Evolutionary conservation across 2,113 vertebrate genomes (phyloP).

Genomic region (Catharus minimus): DNA sequence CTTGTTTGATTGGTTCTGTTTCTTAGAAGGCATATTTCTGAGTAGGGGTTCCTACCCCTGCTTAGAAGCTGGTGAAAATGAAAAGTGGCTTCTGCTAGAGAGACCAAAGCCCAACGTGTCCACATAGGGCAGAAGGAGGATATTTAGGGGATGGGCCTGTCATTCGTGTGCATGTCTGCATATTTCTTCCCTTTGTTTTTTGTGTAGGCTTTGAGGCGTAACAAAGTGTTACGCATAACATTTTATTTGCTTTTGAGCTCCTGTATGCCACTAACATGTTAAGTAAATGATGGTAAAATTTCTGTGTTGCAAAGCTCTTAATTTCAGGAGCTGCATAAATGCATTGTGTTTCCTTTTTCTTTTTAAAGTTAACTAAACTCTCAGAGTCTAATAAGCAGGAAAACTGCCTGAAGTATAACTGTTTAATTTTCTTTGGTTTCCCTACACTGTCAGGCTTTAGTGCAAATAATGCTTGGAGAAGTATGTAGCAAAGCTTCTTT

Average conservation of each 20-base stretch:
- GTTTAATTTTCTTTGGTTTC: slow-evolving; percentile 32
- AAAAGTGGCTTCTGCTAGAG: neutral
- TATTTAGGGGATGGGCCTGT: neutral
- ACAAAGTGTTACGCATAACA: fast-evolving
- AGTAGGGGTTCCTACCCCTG: neutral
- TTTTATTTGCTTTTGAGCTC: neutral
- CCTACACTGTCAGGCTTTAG: neutral
- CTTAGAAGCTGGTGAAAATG: neutral
- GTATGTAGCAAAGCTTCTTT: neutral
- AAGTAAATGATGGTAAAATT: neutral
- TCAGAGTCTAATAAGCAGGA: neutral
- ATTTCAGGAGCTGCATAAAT: neutral
- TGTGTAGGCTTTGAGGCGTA: neutral
- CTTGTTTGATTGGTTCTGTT: neutral
- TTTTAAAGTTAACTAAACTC: neutral
- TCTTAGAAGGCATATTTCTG: neutral
- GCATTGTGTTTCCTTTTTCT: neutral
- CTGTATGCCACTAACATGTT: neutral
- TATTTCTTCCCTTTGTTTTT: neutral
- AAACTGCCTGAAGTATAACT: neutral
- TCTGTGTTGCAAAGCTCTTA: neutral
- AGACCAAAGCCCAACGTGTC: fast-evolving
- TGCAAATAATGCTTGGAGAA: slow-evolving; percentile 25
- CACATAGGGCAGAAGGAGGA: neutral
- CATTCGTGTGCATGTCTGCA: neutral